Conservation (phyloP, 2,113 vertebrate genomes). For the Malurus elegans region DNA sequence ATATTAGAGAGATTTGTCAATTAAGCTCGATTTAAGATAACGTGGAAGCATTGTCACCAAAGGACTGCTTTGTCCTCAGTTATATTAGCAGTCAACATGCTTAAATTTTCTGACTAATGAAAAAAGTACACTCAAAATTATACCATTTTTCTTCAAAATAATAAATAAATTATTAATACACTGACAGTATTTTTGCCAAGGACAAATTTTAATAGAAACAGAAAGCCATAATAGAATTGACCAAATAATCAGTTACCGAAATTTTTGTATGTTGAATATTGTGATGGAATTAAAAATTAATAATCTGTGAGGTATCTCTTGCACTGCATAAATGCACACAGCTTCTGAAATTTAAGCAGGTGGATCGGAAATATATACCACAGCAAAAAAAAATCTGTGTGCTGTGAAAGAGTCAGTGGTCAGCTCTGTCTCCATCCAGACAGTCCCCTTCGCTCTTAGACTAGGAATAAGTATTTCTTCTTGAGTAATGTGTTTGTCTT, state of each 20-base stretch:
- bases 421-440: slow-evolving; percentile 8
- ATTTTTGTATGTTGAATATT: background rate
- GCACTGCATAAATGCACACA: background rate
- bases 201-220: background rate
- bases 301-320: background rate
- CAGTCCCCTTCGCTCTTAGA: background rate
- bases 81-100: background rate
- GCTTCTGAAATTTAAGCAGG: background rate
- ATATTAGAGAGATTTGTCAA: background rate
- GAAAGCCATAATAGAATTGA: background rate
- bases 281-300: background rate
- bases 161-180: background rate
- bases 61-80: background rate
- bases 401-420: background rate
- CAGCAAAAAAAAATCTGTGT: background rate
- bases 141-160: background rate
- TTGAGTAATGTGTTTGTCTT: slow-evolving; percentile 24
- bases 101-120: background rate
- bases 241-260: background rate
- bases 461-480: background rate
- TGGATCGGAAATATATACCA: background rate
- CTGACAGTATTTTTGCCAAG: background rate
- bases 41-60: background rate
- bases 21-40: background rate
- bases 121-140: background rate